Base-by-base conservation (phyloP, 2,113 vertebrate species). In the Otis tarda region DNA sequence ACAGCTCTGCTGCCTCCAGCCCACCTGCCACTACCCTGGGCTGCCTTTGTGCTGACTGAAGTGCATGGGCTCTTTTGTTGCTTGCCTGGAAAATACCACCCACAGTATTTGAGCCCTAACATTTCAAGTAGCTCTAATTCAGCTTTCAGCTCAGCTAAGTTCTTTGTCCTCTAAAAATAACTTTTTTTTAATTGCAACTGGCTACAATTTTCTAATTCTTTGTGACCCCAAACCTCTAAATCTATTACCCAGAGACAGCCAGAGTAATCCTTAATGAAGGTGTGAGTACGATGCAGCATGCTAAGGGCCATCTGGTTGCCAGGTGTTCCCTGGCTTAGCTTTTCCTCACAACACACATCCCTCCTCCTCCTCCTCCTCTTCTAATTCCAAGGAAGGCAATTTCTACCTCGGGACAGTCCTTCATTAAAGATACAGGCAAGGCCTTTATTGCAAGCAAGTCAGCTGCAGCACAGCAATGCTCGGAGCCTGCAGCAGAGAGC, bases 261-360 rank as follows among this genome's bases (percentile, higher is more conserved):
- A 67, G 68, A 71, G 84, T 96, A 97, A 97, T 96, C 92, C 94
- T 78, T 95, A 95, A 96, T 55, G 95, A 92, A 95, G 89, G 84
- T 94, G 74, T 69, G 80, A 55, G 88, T 39, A 87, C 39, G 33
- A 69, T 63, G 52, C 43, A 87, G 84, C 49, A 59, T 83, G 79
- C 52, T 52, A 89, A 45, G 68, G 41, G 57, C 93, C 94, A 97
- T 97, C 87, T 97, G 92, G 84, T 74, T 82, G 87, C 90, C 75
- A 96, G 90, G 95, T 90, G 94, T 68, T 96, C 94, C 94, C 83
- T 84, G 81, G 94, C 84, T 96, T 97, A 96, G 76, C 68, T 86
- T 94, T 89, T 91, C 71, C 52, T 81, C 49, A 28, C 35, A 93
- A 86, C 52, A 75, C 45, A 87, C 60, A 82, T 49, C 47, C 89